Evolutionary conservation across 1,140 invertebrate genomes (phyloP), one percentile per base, ranked within the genome.

Genomic region (Bombus balteatus): DNA sequence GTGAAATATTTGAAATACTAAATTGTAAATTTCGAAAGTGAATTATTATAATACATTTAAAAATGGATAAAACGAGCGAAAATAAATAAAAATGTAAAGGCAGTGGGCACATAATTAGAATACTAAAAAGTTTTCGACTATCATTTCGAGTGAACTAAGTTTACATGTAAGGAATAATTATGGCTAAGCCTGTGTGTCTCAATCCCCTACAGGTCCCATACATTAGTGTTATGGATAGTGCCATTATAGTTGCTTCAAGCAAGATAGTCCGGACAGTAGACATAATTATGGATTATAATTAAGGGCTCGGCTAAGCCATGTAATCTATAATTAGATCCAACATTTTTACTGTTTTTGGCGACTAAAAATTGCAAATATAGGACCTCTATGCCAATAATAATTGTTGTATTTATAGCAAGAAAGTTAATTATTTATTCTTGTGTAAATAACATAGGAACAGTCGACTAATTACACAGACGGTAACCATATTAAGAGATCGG

Each of bases 191-290:
- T 9, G 59, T 37, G 2, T 1, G 18, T 18, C 47, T 41, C 28
- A 12, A 34, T 22, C 28, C 15, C 39, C 39, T 22, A 8, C 41
- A 47, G 41, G 15, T 43, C 1, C 18, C 41, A 41, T 74, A 32
- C 13, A 74, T 74, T 74, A 74, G 28, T 5, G 9, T 74, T 47
- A 74, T 32, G 41, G n/a, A 47, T 74, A 74, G n/a, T 47, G 32
- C 41, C 5, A 25, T 53, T 53, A 75, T 34, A 53, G 4, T 34
- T 25, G 43, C 32, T 28, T 34, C 22, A 25, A 75, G 12, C 39
- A 6, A 39, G 9, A 34, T 47, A 25, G 43, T 34, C 22, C 3
- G 2, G 47, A 25, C 22, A 25, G 18, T 13, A 25, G 18, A 47
- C 43, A 12, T 53, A 75, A 75, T 75, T 47, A 47, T 25, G 32